Evolutionary conservation across 2,888 invertebrate species (phyloP).

Genomic region (Alentia gelatinosa): DNA sequence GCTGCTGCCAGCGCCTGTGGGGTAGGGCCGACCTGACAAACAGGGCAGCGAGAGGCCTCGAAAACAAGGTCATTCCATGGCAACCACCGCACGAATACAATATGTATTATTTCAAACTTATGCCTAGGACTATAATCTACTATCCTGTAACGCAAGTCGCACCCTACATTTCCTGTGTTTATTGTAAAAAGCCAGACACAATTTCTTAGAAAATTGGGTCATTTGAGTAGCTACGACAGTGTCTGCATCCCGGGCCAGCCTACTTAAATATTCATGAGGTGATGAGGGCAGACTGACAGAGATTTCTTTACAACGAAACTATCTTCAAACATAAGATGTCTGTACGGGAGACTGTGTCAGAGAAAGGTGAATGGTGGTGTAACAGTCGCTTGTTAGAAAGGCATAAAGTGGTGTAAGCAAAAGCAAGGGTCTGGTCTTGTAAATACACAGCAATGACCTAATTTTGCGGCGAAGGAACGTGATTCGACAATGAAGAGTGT

Average conservation of each 20-base stretch:
- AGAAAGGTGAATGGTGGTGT: background rate
- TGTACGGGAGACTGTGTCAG: background rate
- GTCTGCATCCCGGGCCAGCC: slow-evolving; percentile 36
- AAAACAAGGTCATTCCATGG: background rate
- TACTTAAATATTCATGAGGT: slow-evolving; percentile 44
- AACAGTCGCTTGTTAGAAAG: background rate
- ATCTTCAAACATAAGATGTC: background rate
- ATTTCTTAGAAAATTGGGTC: slow-evolving; percentile 33
- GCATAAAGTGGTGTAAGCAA: background rate
- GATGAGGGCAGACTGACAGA: background rate
- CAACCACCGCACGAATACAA: background rate
- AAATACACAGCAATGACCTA: slow-evolving; percentile 54
- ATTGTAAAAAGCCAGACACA: slow-evolving; percentile 38
- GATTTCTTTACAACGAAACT: slow-evolving; percentile 1
- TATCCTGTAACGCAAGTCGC: background rate
- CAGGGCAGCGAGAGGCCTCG: background rate
- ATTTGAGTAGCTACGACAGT: background rate
- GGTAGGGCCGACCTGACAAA: no score
- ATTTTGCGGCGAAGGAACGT: slow-evolving; percentile 41
- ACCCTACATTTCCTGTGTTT: background rate
- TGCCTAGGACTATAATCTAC: background rate
- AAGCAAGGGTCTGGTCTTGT: background rate
- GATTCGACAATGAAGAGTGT: slow-evolving; percentile 42
- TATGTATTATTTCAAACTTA: background rate
- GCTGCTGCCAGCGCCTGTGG: no score